phyloP scores from a whole-genome alignment of 1,140 invertebrate species.

The Camponotus pennsylvanicus region DNA sequence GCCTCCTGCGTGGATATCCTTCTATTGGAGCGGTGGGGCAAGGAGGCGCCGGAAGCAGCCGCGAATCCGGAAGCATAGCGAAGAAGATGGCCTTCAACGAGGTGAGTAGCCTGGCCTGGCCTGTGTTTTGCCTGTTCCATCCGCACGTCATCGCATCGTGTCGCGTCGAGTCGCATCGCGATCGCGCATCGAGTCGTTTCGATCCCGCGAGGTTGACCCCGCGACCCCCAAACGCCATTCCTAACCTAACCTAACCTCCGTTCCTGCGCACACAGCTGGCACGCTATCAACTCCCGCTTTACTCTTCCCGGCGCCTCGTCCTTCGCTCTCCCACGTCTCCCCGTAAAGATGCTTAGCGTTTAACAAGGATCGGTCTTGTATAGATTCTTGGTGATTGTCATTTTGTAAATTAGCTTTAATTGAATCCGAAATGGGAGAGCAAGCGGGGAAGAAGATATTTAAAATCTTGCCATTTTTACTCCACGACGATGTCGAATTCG shows the following conservation, averaged over 20 bases:
- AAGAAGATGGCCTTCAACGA: conserved; percentile 87
- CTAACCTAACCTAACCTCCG: conserved; percentile 80
- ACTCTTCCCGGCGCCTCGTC: neutral
- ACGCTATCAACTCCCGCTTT: conserved; percentile 75
- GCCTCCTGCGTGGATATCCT: conserved; percentile 67
- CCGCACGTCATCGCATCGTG: neutral
- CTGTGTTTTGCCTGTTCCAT: neutral
- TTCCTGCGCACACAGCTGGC: conserved; percentile 79
- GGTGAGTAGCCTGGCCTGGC: conserved; percentile 74
- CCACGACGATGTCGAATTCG: neutral
- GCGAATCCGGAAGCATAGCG: conserved; percentile 83
- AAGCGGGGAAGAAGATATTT: neutral
- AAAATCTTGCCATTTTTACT: neutral
- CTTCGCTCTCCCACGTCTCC: conserved; percentile 46
- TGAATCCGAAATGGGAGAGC: neutral
- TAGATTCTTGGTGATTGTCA: conserved; percentile 3
- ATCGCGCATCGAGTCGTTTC: conserved; percentile 60
- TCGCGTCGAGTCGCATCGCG: conserved; percentile 1
- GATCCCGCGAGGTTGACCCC: conserved; percentile 73
- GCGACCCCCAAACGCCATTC: conserved; percentile 77
- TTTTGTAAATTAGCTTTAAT: conserved; percentile 6
- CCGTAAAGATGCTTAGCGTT: neutral
- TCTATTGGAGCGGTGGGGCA: conserved; percentile 81
- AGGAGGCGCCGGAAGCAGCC: conserved; percentile 83
- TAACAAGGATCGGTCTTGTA: neutral